phyloP scores from a whole-genome alignment of 2,797 vertebrate genomes.

The Phrynocephalus forsythii region DNA sequence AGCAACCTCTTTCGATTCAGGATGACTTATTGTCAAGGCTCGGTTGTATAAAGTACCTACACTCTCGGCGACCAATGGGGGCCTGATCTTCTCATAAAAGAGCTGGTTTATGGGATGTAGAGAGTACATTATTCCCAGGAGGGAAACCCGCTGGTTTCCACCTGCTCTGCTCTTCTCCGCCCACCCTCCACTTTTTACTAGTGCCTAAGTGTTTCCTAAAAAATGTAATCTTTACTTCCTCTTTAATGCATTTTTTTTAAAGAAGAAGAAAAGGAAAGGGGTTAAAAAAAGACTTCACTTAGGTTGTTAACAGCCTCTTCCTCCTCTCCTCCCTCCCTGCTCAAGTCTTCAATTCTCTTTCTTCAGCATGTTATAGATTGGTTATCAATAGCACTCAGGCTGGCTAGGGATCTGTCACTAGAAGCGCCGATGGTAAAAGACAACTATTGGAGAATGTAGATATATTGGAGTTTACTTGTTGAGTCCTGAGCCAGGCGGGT shows the following conservation, averaged over 20 bases:
- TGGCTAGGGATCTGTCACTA: conserved; percentile 24
- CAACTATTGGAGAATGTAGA: not conserved
- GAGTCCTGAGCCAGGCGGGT: conserved; percentile 51
- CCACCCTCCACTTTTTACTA: not conserved
- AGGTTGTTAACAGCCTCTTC: not conserved
- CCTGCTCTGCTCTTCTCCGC: not conserved
- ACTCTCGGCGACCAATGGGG: not conserved
- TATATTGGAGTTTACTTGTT: not conserved
- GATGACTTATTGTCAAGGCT: not conserved
- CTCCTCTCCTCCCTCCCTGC: not conserved
- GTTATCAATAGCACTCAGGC: conserved; percentile 3
- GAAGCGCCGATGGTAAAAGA: conserved; percentile 30
- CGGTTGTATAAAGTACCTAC: not conserved
- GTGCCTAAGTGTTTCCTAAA: not conserved
- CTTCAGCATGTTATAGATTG: not conserved
- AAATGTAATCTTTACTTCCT: conserved; percentile 11
- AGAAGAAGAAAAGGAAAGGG: not conserved
- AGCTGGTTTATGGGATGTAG: conserved; percentile 13
- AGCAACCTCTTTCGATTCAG: conserved; percentile 64
- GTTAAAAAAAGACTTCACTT: not conserved
- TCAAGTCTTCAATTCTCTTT: not conserved
- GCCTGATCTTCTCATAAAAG: conserved; percentile 14
- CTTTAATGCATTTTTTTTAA: conserved; percentile 8
- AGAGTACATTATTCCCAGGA: conserved; percentile 33
- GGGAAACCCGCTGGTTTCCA: conserved; percentile 4